These are phyloP conservation scores for Trachythela sp. DNA, from an alignment of 64 coral and sea anemone genomes.

Conservation along the genomic window DNA sequence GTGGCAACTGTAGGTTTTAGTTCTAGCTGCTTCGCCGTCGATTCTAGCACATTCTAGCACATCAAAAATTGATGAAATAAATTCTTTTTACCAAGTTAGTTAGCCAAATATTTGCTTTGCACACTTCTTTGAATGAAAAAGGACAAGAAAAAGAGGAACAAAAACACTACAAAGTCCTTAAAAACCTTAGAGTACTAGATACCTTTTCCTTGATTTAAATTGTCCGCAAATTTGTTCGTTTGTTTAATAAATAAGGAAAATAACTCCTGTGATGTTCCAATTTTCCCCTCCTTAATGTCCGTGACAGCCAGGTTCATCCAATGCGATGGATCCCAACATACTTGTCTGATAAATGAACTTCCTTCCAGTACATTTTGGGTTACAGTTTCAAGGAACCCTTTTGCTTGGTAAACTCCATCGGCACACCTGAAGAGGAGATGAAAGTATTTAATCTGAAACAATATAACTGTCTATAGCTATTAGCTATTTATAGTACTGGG, in stretches of 20 bases:
- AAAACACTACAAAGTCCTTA: neutral
- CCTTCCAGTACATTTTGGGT: neutral
- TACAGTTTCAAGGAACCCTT: neutral
- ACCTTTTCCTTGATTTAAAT: neutral
- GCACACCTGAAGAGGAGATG: neutral
- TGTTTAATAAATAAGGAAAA: slow-evolving; percentile 18
- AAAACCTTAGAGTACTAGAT: neutral
- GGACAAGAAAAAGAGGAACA: neutral
- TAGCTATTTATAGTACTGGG: too few relatives aligned
- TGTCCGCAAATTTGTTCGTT: neutral
- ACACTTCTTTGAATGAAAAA: neutral
- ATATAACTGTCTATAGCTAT: neutral
- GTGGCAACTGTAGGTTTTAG: neutral
- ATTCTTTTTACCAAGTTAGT: neutral
- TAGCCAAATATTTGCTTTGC: too few relatives aligned
- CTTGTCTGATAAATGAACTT: neutral
- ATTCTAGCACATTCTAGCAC: neutral
- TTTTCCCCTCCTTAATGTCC: neutral
- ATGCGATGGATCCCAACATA: neutral
- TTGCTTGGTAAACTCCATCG: too few relatives aligned
- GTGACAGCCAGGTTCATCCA: slow-evolving; percentile 20
- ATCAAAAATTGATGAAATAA: neutral
- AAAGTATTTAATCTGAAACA: neutral
- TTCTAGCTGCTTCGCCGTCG: neutral
- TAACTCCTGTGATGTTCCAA: neutral